Base-by-base conservation (phyloP, 1,140 invertebrate species). In the Psix sp. region DNA sequence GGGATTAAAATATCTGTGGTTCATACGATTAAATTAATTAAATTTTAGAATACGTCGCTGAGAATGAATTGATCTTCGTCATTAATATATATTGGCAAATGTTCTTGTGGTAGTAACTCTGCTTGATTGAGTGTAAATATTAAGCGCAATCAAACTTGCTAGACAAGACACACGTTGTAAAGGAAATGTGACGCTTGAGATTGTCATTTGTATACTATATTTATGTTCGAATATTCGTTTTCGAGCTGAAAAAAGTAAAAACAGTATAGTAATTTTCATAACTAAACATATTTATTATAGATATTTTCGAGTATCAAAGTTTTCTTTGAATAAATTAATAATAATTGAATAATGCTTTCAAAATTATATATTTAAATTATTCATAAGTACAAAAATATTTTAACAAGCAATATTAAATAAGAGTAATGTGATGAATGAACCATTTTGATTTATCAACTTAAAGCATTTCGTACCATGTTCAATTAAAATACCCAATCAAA, bases 111-210 rank as follows among this genome's bases (percentile, higher is more conserved):
- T 40, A 68, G 57, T 63, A 63, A 60, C 39, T 39, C 18, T 3
- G 52, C 72, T 68, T 82, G 80, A 86, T 84, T 84, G 74, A 72
- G 67, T 80, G 36, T 84, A 77, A 86, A 83, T 84, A 86, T 84
- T 84, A 81, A 86, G 78, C 18, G 67, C 78, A 81, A 85, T 85
- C 72, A 80, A 84, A 84, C 73, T 84, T 86, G 43, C 56, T 67
- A 77, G 74, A 83, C 76, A 68, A 72, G 74, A 52, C 14, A 51
- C 45, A 11, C 9, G 35, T 38, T 59, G 31, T 59, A 56, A 65
- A 68, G 74, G 51, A 76, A 72, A 72, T 65, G 57, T 63, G 57
- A 59, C 67, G 45, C 63, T 60, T 43, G 74, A 76, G 74, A 65
- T 39, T 60, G 31, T 66, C 7, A 39, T 29, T 20, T 24, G 40